These are phyloP conservation scores for Xerus inauris DNA, from an alignment of 2,113 vertebrate species.

Conservation along the genomic window DNA sequence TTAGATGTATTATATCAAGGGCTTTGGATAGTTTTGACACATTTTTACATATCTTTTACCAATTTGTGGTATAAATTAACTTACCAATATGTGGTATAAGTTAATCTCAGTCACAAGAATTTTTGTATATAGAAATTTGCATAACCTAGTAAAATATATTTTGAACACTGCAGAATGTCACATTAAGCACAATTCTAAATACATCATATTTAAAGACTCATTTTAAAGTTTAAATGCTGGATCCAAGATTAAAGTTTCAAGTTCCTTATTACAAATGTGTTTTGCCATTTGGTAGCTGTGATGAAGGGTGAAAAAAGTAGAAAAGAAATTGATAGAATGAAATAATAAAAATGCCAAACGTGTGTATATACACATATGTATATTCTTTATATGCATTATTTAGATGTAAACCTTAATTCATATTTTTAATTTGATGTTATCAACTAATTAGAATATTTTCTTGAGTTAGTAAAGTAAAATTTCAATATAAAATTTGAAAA, in stretches of 20 bases:
- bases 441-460: not conserved
- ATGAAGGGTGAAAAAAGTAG: not conserved
- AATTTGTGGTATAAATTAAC: not conserved
- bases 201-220: not conserved
- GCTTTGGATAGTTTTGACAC: not conserved
- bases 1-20: not conserved
- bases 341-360: not conserved
- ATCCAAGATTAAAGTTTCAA: not conserved
- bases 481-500: not conserved
- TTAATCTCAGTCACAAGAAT: not conserved
- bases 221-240: not conserved
- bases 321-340: not conserved
- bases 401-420: not conserved
- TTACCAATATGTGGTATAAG: not conserved
- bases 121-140: not conserved
- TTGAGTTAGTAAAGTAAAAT: not conserved
- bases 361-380: not conserved
- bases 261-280: not conserved
- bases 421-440: conserved; percentile 27
- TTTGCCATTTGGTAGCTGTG: not conserved
- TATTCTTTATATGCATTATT: not conserved
- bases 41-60: not conserved
- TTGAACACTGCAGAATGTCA: not conserved
- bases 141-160: not conserved
- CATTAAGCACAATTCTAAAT: not conserved